Base-by-base conservation (phyloP, 1,140 invertebrate genomes). In the Aphaenogaster floridana region DNA sequence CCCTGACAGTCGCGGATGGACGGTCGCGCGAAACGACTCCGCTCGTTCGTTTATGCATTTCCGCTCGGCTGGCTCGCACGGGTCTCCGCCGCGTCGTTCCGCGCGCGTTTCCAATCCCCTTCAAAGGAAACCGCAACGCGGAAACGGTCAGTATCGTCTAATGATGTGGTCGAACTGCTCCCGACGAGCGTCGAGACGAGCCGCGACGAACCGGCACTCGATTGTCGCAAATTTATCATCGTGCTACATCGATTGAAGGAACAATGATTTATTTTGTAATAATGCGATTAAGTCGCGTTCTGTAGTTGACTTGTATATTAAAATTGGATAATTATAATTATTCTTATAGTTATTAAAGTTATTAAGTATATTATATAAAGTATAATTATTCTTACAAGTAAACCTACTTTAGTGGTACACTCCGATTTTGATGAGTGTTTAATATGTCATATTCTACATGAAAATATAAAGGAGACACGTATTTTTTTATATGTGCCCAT, bases 121-220 rank as follows among this genome's bases (percentile, higher is more conserved):
- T 95, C 95, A 95, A 95, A 95, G 95, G 94, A 94, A 95, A 95
- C 95, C 95, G 86, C 95, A 94, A 89, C 88, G 86, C 76, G 88
- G 89, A 92, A 91, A 87, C 81, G 92, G 92, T 92, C 92, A 94
- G 92, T 90, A 85, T 92, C 88, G 80, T 94, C 89, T 95, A 95
- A 95, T 93, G 94, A 95, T 95, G 94, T 92, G 94, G 94, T 94
- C 87, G 79, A 91, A 94, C 88, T 92, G 45, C 17, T 45, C 45
- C 34, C 34, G 74, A 45, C 61, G 42, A 64, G 57, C 45, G 34
- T 78, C 34, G 15, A n/a, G 86, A 81, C 78, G 63, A 64, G 34
- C 45, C 85, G n/a, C 42, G 66, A 34, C 21, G 5, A 87, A 89
- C 80, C 63, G 77, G 21, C 8, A 28, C 8, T 36, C 68, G 54